These are phyloP conservation scores for Sycobia sp. DNA, from an alignment of 1,140 invertebrate species.

Conservation along the genomic window DNA sequence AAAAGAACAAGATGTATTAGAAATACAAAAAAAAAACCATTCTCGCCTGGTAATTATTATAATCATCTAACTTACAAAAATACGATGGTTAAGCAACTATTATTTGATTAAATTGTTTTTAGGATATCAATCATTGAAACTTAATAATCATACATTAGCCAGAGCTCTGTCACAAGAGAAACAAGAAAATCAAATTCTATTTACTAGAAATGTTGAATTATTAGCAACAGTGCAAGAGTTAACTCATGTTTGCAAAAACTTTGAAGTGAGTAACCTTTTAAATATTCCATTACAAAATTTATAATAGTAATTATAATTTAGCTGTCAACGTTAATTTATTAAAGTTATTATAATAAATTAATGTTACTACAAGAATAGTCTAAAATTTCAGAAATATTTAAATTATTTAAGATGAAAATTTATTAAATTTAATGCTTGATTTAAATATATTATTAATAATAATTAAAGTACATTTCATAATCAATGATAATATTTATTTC, in stretches of 20 bases:
- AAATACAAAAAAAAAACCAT: conserved; percentile 37
- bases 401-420: too few relatives aligned
- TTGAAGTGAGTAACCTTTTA: conserved; percentile 42
- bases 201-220: conserved; percentile 46
- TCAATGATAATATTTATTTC: conserved; percentile 21
- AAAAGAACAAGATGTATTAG: conserved; percentile 40
- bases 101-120: conserved; percentile 20
- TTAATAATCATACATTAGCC: conserved; percentile 50
- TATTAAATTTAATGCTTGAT: too few relatives aligned
- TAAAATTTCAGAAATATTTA: too few relatives aligned
- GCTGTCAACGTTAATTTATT: not conserved
- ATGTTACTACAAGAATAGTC: too few relatives aligned
- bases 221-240: conserved; percentile 45
- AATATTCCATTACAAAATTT: not conserved
- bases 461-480: too few relatives aligned
- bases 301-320: not conserved
- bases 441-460: too few relatives aligned
- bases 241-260: conserved; percentile 39
- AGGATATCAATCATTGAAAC: conserved; percentile 50
- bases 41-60: conserved; percentile 37
- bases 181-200: conserved; percentile 45
- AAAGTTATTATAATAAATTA: not conserved
- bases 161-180: conserved; percentile 50
- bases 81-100: too few relatives aligned
- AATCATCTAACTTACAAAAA: too few relatives aligned